A percentile compares a stretch with the other conserved stretches of the same genome.
Evolutionary conservation across 2,888 invertebrate genomes (phyloP).

Genomic region (Eristalis arbustorum): DNA sequence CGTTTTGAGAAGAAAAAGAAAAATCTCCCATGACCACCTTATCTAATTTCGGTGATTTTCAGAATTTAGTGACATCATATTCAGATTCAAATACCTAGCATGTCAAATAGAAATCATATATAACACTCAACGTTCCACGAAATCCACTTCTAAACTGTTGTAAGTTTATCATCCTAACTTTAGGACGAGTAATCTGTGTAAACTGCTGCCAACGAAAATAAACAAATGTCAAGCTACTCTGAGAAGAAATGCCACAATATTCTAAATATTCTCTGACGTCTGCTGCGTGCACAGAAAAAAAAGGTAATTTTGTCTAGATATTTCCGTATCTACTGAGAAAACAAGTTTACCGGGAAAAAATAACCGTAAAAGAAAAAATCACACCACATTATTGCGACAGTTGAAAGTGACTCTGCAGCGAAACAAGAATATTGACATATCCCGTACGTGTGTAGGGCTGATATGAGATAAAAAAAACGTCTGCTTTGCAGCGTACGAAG

Average conservation of each 20-base stretch:
- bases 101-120: too few species aligned
- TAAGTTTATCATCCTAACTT: not conserved
- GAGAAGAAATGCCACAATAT: not conserved
- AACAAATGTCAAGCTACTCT: not conserved
- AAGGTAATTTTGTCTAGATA: not conserved
- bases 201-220: too few species aligned
- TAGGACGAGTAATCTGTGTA: too few species aligned
- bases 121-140: too few species aligned
- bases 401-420: not conserved
- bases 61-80: too few species aligned
- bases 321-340: not conserved
- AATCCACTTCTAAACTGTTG: not conserved
- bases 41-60: too few species aligned
- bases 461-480: not conserved
- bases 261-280: not conserved
- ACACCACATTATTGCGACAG: not conserved
- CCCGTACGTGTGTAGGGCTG: not conserved
- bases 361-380: not conserved
- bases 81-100: too few species aligned
- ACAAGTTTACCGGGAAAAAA: not conserved
- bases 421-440: not conserved
- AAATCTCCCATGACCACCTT: too few species aligned
- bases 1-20: too few species aligned
- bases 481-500: not conserved
- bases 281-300: not conserved